phyloP scores from a whole-genome alignment of 2,797 vertebrate species.

The Chelidonichthys spinosus region DNA sequence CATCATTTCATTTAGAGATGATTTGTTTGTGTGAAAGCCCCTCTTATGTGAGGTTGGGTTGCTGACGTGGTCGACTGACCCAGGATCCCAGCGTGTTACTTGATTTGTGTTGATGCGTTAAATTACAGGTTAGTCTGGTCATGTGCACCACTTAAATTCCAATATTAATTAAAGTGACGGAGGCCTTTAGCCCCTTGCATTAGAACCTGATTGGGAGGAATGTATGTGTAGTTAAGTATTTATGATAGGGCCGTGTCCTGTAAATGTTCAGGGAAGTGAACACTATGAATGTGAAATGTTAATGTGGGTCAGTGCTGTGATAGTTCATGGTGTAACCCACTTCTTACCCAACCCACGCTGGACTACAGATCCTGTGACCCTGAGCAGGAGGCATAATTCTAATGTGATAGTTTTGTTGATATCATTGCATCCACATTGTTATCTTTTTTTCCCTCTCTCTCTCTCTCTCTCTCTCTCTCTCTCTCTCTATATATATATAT shows the following conservation, averaged over 20 bases:
- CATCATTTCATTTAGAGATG: background rate
- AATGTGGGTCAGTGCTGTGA: background rate
- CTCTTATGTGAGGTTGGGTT: background rate
- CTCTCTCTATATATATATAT: no score
- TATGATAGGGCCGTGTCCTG: background rate
- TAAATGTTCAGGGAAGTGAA: background rate
- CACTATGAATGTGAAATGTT: background rate
- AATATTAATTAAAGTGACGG: background rate
- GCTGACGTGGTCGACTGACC: slow-evolving; percentile 14
- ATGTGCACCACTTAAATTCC: slow-evolving; percentile 15
- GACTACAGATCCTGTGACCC: background rate
- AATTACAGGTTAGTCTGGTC: slow-evolving; percentile 19
- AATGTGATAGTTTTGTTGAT: background rate
- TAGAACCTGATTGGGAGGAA: background rate
- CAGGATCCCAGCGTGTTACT: background rate
- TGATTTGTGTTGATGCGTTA: slow-evolving; percentile 5
- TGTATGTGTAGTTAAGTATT: background rate
- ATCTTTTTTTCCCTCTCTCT: no score
- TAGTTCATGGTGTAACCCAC: background rate
- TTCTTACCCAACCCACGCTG: background rate
- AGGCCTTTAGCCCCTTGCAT: background rate
- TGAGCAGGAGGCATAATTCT: slow-evolving; percentile 12
- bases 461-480: no score
- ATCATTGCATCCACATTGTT: background rate
- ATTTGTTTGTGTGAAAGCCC: background rate